Base-by-base conservation (phyloP, 2,113 vertebrate genomes). In the Onychorhynchus coronatus region DNA sequence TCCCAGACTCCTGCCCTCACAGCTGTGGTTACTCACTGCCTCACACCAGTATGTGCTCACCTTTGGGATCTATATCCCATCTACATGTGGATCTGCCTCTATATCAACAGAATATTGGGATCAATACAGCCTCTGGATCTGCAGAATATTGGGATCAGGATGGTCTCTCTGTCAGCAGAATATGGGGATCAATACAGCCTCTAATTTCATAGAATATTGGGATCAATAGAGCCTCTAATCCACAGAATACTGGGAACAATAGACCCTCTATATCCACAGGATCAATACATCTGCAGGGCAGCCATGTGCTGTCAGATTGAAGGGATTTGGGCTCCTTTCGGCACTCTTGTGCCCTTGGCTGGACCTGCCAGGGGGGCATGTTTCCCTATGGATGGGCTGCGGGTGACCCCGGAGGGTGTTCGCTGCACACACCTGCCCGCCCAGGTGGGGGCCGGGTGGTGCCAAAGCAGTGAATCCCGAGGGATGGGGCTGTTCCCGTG, bases 221-320 rank as follows among this genome's bases (percentile, higher is more conserved):
- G 18, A 24, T 68, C n/a, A 21, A 15, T 14, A 28, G 2, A n/a
- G 44, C 42, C 19, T 30, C 33, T 76, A 6, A 76, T 11, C 56
- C 22, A 5, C 7, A 42, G 30, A 24, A 27, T 33, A 27, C 0
- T 41, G 30, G 19, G 27, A 24, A 44, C 46, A 7, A 1, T 3
- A 8, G 12, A 24, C 24, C 11, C 13, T 20, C 46, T 3, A 3
- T 1, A 18, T 8, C 3, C 46, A 21, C 31, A 42, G 65, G 14
- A 61, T 39, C 58, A 25, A 18, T 11, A 24, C 30, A 4, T n/a
- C 58, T 59, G 58, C 58, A 59, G 23, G 27, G 37, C 12, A 21
- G 22, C 14, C 2, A 5, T 0, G 4, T 7, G 25, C 37, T 41
- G 23, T 37, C 49, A 77, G 39, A 24, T 2, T 12, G 56, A n/a